Percentiles rank a stretch among this genome's conserved stretches.
Conservation (phyloP, 1,140 invertebrate genomes). For the Drosophila biarmipes region DNA sequence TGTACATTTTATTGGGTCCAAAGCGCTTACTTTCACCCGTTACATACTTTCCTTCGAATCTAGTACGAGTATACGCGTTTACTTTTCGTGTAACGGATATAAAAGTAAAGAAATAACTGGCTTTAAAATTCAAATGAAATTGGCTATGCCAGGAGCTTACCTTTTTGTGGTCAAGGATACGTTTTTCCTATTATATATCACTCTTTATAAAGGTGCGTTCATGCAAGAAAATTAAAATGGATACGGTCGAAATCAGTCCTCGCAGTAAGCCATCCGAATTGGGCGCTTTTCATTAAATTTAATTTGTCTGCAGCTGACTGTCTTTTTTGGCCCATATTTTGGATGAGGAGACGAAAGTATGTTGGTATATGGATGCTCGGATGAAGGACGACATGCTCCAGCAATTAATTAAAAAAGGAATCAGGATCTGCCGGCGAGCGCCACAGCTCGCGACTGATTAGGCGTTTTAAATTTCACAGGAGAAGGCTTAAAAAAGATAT, state of each 20-base stretch:
- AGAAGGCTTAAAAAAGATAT: constrained; percentile 45
- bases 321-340: constrained; percentile 6
- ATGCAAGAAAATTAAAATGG: constrained; percentile 65
- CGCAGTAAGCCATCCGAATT: constrained; percentile 1
- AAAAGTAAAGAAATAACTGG: constrained; percentile 50
- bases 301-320: constrained; percentile 58
- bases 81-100: too few species aligned
- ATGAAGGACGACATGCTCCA: constrained; percentile 58
- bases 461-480: constrained; percentile 74
- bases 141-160: constrained; percentile 54
- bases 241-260: constrained; percentile 5
- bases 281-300: constrained; percentile 70
- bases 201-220: constrained; percentile 51
- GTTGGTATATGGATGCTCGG: constrained; percentile 22
- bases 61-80: too few species aligned
- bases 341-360: constrained; percentile 5
- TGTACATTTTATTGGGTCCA: too few species aligned
- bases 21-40: too few species aligned
- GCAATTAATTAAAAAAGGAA: constrained; percentile 67
- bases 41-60: too few species aligned
- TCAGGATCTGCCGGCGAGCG: constrained; percentile 7
- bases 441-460: constrained; percentile 61
- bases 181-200: constrained; percentile 60
- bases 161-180: constrained; percentile 59
- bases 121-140: constrained; percentile 78